Evolutionary conservation across 2,113 vertebrate genomes (phyloP).

Genomic region (Eulemur macaco): DNA sequence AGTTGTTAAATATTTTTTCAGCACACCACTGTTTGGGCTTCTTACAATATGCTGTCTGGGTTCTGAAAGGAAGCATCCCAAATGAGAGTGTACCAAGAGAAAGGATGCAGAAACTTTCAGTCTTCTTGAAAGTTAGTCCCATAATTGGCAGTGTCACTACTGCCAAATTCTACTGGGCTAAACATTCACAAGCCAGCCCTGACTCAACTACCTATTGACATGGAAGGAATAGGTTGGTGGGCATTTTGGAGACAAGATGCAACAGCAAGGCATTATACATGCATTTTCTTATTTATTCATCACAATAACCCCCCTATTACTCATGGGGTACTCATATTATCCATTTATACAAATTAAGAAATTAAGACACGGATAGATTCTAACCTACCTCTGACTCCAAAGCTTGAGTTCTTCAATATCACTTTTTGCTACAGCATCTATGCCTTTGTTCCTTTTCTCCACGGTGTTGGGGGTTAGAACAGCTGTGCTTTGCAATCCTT

Average conservation of each 20-base stretch:
- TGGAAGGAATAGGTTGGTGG: background rate
- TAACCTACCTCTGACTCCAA: background rate
- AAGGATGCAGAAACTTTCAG: background rate
- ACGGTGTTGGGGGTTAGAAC: background rate
- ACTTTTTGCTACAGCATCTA: background rate
- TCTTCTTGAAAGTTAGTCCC: background rate
- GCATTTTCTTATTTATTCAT: background rate
- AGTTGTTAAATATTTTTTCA: background rate
- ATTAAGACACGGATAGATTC: background rate
- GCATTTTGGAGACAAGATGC: conserved; percentile 15
- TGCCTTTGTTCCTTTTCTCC: conserved; percentile 22
- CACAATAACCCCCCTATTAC: background rate
- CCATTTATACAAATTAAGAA: background rate
- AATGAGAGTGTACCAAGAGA: background rate
- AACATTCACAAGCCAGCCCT: background rate
- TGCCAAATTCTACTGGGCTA: background rate
- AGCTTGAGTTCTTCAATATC: background rate
- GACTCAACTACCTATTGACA: background rate
- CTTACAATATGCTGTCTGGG: background rate
- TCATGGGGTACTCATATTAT: background rate
- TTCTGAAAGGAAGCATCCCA: background rate
- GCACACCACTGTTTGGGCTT: background rate
- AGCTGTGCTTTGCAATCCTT: background rate
- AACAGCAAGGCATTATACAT: background rate
- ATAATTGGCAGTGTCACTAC: background rate